Evolutionary conservation across 2,888 invertebrate species (phyloP).

Genomic region (Oasisia sp.): DNA sequence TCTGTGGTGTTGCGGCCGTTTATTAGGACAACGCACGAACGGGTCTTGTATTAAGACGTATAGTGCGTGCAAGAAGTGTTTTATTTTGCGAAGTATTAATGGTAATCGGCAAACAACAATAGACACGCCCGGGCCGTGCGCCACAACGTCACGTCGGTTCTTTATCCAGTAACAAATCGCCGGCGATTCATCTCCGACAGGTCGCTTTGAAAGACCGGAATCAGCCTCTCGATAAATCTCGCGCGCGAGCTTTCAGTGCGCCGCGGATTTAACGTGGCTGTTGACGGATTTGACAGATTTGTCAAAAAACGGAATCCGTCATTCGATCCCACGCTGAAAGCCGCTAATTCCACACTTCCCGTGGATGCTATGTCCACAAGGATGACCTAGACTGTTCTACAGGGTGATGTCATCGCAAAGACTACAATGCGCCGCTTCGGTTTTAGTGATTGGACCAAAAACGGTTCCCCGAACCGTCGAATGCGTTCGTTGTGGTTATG

Average conservation of each 20-base stretch:
- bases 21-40: background rate
- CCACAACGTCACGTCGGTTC: background rate
- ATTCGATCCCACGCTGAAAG: background rate
- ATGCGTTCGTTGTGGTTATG: background rate
- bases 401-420: background rate
- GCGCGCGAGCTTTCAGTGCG: background rate
- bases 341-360: background rate
- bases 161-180: background rate
- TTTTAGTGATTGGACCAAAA: background rate
- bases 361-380: slow-evolving; percentile 18
- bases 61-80: background rate
- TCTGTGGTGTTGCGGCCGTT: background rate
- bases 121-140: background rate
- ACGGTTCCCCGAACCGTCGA: background rate
- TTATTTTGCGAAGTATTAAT: background rate
- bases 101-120: slow-evolving; percentile 1
- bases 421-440: background rate
- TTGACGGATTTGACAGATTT: background rate
- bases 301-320: background rate
- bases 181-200: background rate
- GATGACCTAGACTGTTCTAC: slow-evolving; percentile 24
- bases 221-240: background rate
- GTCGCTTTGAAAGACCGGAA: background rate
- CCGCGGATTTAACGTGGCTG: background rate
- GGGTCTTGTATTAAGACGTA: background rate